Base-by-base conservation (phyloP, 2,888 invertebrate species). In the Acanthacorydalis orientalis region DNA sequence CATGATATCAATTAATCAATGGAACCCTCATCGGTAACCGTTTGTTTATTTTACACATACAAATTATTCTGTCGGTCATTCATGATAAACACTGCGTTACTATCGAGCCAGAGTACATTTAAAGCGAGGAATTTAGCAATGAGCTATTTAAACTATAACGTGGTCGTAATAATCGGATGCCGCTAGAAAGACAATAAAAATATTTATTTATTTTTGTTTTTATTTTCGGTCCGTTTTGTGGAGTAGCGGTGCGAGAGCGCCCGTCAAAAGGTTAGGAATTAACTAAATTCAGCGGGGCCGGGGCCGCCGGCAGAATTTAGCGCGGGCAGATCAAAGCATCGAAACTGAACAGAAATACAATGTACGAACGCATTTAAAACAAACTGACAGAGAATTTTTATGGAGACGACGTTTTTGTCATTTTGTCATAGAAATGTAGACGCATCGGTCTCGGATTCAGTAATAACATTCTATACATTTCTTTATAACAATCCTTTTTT, bases 341-440 rank as follows among this genome's bases (percentile, higher is more conserved):
- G 44, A 34, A 37, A 34, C 44, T 34, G 35, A 35, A 15, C 44
- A 44, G 34, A 31, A 34, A 44, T 44, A 44, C 44, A 44, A 35
- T 44, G 44, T 44, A 35, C 35, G 35, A 44, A 34, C 23, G 44
- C 44, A 44, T 44, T 44, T 44, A 44, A 35, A 44, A 44, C 44
- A 44, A 37, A 44, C 44, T 44, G 44, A 37, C 44, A 44, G 35
- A 37, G 44, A 44, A 44, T 44, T 44, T 44, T 44, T 44, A 41
- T 41, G 11, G n/a, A 33, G 15, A 35, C 33, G 23, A 31, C 31
- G 33, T 44, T 44, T 33, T 23, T 44, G 34, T 35, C 14, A 35
- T 44, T 33, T 44, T 44, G 35, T 44, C 44, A 44, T 35, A 43
- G 32, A 31, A 39, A 15, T 39, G 14, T 39, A 39, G 39, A 39